Percentiles rank a stretch among this genome's conserved stretches.
These are phyloP conservation scores for Amphilophus citrinellus DNA, from an alignment of 2,113 vertebrate genomes.

Conservation along the genomic window DNA sequence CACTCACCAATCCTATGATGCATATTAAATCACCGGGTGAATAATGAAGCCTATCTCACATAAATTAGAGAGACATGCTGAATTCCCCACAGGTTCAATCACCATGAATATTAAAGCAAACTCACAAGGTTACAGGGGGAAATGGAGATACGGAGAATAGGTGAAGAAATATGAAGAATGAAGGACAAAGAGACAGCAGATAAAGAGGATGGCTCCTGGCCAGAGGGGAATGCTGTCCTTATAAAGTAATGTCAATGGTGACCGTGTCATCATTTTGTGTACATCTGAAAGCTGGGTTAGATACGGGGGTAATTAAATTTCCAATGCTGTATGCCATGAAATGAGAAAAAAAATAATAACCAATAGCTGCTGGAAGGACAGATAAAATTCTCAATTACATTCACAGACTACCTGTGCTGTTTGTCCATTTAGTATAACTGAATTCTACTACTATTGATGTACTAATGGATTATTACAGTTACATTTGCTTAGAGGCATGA, in stretches of 20 bases:
- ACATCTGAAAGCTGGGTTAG: constrained; percentile 49
- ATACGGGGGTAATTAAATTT: constrained; percentile 55
- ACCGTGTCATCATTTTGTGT: constrained; percentile 61
- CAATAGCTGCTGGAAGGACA: background rate
- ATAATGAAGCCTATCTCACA: constrained; percentile 73
- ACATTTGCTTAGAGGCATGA: background rate
- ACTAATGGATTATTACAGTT: background rate
- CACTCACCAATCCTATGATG: constrained; percentile 47
- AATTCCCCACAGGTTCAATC: constrained; percentile 70
- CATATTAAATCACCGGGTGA: constrained; percentile 72
- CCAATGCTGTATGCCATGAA: background rate
- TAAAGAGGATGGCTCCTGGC: constrained; percentile 49
- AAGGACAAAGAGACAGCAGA: constrained; percentile 48
- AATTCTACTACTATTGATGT: background rate
- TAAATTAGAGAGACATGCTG: constrained; percentile 74
- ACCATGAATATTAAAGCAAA: constrained; percentile 77
- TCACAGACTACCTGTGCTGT: background rate
- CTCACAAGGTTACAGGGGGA: constrained; percentile 57
- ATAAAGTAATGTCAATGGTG: constrained; percentile 46
- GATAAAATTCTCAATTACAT: background rate
- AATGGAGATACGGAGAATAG: constrained; percentile 22
- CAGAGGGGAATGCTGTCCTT: constrained; percentile 29
- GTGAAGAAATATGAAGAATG: constrained; percentile 35
- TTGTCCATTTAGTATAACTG: background rate
- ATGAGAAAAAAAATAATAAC: background rate